These are phyloP conservation scores for Drosophila sulfurigaster DNA, from an alignment of 1,140 invertebrate genomes.

Conservation along the genomic window DNA sequence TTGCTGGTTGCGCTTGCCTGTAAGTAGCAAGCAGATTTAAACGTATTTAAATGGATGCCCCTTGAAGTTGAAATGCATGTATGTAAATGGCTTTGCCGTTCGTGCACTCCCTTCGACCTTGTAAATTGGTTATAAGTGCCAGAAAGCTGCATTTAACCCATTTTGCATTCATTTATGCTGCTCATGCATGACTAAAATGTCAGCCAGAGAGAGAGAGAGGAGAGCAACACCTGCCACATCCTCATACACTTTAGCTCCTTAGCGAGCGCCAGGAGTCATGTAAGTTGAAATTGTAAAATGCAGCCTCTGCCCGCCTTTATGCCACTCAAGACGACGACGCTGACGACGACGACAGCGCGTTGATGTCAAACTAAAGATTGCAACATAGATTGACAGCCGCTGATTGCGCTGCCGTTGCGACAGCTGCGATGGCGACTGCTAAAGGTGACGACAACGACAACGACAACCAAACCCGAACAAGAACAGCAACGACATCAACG, in stretches of 20 bases:
- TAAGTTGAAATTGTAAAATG: constrained; percentile 58
- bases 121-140: constrained; percentile 64
- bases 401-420: constrained; percentile 66
- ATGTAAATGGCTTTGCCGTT: not conserved
- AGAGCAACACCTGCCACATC: constrained; percentile 9
- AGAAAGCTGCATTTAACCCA: constrained; percentile 70
- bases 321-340: constrained; percentile 54
- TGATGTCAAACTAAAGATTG: constrained; percentile 72
- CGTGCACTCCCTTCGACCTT: constrained; percentile 4
- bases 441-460: constrained; percentile 33
- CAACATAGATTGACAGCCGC: constrained; percentile 79
- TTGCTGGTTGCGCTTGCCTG: constrained; percentile 58
- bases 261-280: not conserved
- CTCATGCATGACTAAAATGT: constrained; percentile 64
- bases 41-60: constrained; percentile 62
- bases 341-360: constrained; percentile 23
- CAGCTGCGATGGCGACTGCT: constrained; percentile 20
- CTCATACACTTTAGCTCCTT: not conserved
- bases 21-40: constrained; percentile 64
- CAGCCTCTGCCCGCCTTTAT: constrained; percentile 36
- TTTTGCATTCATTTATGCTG: constrained; percentile 55
- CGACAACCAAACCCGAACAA: constrained; percentile 8
- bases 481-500: constrained; percentile 15
- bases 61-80: constrained; percentile 2
- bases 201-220: constrained; percentile 1